Evolutionary conservation across 2,113 vertebrate species (phyloP).

Genomic region (Trochalopteron elliotii): DNA sequence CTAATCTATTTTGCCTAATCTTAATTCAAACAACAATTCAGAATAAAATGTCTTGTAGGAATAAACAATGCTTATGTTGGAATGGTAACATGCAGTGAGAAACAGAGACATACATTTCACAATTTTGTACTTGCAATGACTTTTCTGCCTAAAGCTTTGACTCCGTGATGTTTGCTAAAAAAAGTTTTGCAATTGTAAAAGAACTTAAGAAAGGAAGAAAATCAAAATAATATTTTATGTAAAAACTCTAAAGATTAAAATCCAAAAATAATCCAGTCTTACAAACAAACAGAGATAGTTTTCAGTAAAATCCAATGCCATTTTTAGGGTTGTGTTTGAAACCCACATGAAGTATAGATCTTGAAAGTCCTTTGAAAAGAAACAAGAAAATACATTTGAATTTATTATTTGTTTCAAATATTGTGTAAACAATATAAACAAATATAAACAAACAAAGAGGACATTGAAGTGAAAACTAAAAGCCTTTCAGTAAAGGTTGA

Average conservation of each 20-base stretch:
- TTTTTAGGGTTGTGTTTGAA: background rate
- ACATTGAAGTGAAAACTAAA: background rate
- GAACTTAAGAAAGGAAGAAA: background rate
- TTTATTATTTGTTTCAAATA: background rate
- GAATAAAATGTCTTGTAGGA: background rate
- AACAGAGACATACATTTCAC: background rate
- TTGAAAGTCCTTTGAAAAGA: background rate
- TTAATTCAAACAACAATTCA: background rate
- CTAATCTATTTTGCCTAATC: background rate
- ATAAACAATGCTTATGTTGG: background rate
- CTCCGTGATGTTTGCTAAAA: background rate
- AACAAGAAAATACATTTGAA: background rate
- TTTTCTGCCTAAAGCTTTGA: background rate
- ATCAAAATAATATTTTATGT: background rate
- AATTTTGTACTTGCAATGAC: background rate
- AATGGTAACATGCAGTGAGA: background rate
- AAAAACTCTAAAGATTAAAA: background rate
- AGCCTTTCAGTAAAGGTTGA: background rate
- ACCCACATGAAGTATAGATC: background rate
- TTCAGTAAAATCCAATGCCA: background rate
- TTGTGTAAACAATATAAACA: too few species aligned
- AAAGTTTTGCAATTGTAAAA: background rate
- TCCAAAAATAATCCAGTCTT: background rate
- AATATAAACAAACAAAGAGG: background rate
- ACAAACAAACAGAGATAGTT: background rate